Conservation (phyloP, 2,113 vertebrate species). For the Cryptotis parvus region DNA sequence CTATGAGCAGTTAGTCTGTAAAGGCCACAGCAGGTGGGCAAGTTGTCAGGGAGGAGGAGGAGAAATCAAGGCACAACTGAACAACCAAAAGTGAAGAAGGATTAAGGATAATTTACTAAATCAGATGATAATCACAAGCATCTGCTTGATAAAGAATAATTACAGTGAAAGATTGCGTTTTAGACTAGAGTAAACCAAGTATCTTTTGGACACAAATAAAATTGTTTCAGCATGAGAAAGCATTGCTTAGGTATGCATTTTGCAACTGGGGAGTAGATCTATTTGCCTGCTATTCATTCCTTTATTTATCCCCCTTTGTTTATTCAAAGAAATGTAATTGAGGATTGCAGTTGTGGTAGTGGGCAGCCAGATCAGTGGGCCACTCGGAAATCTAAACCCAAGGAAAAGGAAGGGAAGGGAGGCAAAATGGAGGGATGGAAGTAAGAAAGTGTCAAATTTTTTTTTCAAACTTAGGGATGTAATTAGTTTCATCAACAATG, state of each 20-base stretch:
- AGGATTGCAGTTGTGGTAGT: not conserved
- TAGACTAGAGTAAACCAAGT: not conserved
- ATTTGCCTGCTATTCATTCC: not conserved
- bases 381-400: not conserved
- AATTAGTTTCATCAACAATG: too few species aligned
- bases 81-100: not conserved
- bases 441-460: too few species aligned
- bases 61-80: not conserved
- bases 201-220: constrained; percentile 16
- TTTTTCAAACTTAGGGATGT: too few species aligned
- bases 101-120: constrained; percentile 30
- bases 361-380: not conserved
- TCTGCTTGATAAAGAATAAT: constrained; percentile 55
- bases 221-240: not conserved
- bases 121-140: constrained; percentile 33
- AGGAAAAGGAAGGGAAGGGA: not conserved
- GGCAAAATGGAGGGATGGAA: too few species aligned
- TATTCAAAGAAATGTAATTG: not conserved
- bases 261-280: not conserved
- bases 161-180: constrained; percentile 9
- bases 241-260: not conserved
- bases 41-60: not conserved
- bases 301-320: not conserved
- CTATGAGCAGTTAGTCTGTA: not conserved
- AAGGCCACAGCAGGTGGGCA: not conserved